Evolutionary conservation across 2,888 invertebrate species (phyloP).

Genomic region (Lochmaea capreae): DNA sequence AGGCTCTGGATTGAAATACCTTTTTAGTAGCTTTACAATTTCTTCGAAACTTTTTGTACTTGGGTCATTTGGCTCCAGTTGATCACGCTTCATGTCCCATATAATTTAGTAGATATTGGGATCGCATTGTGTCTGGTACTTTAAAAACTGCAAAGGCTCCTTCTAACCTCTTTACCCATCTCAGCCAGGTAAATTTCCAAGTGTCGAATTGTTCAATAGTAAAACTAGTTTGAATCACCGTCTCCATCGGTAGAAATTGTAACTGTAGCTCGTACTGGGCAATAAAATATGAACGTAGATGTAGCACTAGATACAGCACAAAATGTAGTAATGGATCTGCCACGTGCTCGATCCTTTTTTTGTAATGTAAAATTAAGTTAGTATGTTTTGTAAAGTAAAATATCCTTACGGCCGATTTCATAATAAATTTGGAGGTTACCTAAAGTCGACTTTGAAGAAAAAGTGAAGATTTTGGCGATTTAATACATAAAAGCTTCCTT

Average conservation of each 20-base stretch:
- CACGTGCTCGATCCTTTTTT: too few relatives aligned
- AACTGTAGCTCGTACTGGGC: background rate
- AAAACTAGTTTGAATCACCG: conserved; percentile 17
- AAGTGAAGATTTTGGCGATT: too few relatives aligned
- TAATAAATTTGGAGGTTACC: too few relatives aligned
- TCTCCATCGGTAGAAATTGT: background rate
- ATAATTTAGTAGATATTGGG: conserved; percentile 31
- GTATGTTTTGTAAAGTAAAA: too few relatives aligned
- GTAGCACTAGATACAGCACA: too few relatives aligned
- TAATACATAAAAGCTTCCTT: too few relatives aligned
- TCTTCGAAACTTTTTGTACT: conserved; percentile 21
- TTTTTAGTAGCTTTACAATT: conserved; percentile 17
- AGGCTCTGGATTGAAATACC: conserved; percentile 4
- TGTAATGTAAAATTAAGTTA: too few relatives aligned
- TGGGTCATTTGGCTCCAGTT: conserved; percentile 18
- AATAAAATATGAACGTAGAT: too few relatives aligned
- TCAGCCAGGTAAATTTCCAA: conserved; percentile 16
- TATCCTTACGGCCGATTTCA: too few relatives aligned
- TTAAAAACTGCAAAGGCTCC: conserved; percentile 31
- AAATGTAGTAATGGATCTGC: too few relatives aligned
- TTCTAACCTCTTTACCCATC: conserved; percentile 39
- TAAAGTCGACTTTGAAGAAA: too few relatives aligned
- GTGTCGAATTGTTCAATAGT: conserved; percentile 28
- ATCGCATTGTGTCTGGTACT: background rate
- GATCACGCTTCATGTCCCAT: too few relatives aligned